These are phyloP conservation scores for Dromiciops gliroides DNA, from an alignment of 2,113 vertebrate genomes.

Conservation along the genomic window DNA sequence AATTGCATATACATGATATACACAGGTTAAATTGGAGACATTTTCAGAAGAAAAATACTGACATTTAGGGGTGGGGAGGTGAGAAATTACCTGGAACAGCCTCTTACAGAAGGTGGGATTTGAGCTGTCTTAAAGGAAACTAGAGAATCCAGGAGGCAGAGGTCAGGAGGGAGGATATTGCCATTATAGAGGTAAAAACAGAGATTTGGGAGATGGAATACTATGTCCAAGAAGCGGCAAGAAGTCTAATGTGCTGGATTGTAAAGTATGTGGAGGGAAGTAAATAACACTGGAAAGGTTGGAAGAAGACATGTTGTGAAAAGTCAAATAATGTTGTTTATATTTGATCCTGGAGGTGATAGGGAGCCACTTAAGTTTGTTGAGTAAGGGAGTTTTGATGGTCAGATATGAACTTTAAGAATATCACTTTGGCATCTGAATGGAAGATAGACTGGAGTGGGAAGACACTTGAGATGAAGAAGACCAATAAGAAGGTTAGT, in stretches of 20 bases:
- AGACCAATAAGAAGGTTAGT: not conserved
- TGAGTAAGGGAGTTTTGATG: not conserved
- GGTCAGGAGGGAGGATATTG: not conserved
- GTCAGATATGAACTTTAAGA: not conserved
- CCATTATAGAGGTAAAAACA: not conserved
- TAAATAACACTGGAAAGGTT: not conserved
- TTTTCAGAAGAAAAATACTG: not conserved
- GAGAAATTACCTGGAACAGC: not conserved
- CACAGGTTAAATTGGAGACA: not conserved
- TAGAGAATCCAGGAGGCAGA: not conserved
- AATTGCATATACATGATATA: not conserved
- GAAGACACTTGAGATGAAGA: not conserved
- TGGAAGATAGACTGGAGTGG: not conserved
- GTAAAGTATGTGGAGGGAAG: not conserved
- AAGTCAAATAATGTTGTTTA: not conserved
- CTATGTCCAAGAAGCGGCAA: not conserved
- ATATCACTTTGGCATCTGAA: not conserved
- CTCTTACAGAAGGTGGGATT: not conserved
- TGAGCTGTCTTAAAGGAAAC: not conserved
- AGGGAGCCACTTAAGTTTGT: not conserved
- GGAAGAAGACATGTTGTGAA: not conserved
- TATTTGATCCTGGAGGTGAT: not conserved
- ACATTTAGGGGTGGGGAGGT: not conserved
- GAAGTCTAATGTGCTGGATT: not conserved
- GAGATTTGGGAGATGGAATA: not conserved